Evolutionary conservation across 2,888 invertebrate species (phyloP), one percentile per base, ranked within the genome.

Genomic region (Hetaerina titia): DNA sequence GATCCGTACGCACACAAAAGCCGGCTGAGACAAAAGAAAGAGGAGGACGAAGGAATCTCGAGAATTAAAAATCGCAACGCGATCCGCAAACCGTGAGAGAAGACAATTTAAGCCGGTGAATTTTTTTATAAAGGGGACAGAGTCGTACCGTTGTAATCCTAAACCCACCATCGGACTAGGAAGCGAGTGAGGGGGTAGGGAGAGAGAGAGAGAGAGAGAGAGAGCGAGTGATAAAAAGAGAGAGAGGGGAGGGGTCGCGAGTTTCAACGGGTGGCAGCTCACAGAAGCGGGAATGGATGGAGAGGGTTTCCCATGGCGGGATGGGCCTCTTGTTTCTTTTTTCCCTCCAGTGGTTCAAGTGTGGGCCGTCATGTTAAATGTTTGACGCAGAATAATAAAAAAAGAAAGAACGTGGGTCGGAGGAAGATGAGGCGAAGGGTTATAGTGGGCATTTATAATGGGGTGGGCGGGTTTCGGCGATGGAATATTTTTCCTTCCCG

Each of bases 351-450:
- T 25, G 58, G 89, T 57, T 89, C 89, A 89, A 89, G 89, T 89
- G 89, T 56, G 89, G 58, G 58, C 45, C 64, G 90, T 64, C 64
- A 64, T 90, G 64, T 90, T 90, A 64, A 90, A 90, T 90, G 63
- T 90, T 89, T 64, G n/a, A 69, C 31, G 64, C 90, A 64, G 64
- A 81, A 81, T 81, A 81, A 81, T 81, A 81, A 81, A 31, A 81
- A 69, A 90, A 60, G 25, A 90, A 90, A 63, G 90, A 90, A 45
- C 45, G 64, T 13, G 63, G 19, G 90, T 45, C 63, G 64, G 19
- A 63, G 15, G 60, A 25, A 58, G 63, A 90, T 2, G 25, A 63
- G 63, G 31, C 6, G 90, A 69, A 45, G 64, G 89, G 89, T 22
- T 56, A 81, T 81, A 15, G 81, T 31, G 81, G 81, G 81, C 25